These are phyloP conservation scores for Ramphastos sulfuratus DNA, from an alignment of 2,113 vertebrate species.

Conservation along the genomic window DNA sequence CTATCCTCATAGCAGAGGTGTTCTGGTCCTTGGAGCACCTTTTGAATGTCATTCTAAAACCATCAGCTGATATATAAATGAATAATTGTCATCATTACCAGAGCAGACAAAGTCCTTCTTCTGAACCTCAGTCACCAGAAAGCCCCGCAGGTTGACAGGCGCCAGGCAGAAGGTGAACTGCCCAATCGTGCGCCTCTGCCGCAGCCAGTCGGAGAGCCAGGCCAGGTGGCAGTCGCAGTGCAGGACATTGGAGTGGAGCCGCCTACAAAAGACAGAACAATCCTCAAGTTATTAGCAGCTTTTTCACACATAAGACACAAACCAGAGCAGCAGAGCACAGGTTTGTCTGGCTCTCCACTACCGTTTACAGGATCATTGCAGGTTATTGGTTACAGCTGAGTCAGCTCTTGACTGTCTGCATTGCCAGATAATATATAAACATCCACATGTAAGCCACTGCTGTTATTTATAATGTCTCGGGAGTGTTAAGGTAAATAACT, in stretches of 20 bases:
- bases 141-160: slow-evolving; percentile 92
- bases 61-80: not conserved
- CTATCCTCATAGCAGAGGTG: no score
- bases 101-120: slow-evolving; percentile 95
- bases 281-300: rapidly evolving
- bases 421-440: not conserved
- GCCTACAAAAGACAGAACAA: slow-evolving; percentile 71
- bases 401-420: not conserved
- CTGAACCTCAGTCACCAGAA: slow-evolving; percentile 94
- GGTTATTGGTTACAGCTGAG: not conserved
- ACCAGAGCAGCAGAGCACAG: not conserved
- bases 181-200: slow-evolving; percentile 89
- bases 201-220: slow-evolving; percentile 98
- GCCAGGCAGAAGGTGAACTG: slow-evolving; percentile 98
- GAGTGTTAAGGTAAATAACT: not conserved
- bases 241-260: slow-evolving; percentile 96
- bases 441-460: not conserved
- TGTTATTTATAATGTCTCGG: not conserved
- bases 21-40: no score
- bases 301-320: not conserved
- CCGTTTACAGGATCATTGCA: rapidly evolving
- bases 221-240: slow-evolving; percentile 97
- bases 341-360: not conserved
- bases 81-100: slow-evolving; percentile 75
- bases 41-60: not conserved